Evolutionary conservation across 1,140 invertebrate species (phyloP), one percentile per base, ranked within the genome.

Genomic region (Drosophila neocordata): DNA sequence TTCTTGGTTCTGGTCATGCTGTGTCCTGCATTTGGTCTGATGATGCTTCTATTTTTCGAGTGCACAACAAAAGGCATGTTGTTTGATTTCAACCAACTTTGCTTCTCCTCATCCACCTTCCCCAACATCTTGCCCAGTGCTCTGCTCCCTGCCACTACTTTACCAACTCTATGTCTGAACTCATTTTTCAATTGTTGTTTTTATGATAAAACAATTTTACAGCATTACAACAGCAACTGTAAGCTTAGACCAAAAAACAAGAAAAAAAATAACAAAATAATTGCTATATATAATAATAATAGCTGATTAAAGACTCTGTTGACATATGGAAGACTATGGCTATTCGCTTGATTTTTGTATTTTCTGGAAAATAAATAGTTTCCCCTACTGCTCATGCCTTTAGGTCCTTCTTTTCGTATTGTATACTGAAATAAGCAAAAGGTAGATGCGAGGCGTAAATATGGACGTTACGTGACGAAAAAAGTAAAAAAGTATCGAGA

Each of bases 61-160:
- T 85, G 82, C 61, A 87, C 81, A 80, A 85, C 82, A 85, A 85
- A 87, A 87, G 82, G 67, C 82, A 85, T 87, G 82, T 85, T 85
- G 82, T 85, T 87, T 85, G 82, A 85, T 85, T 87, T 85, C 82
- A 63, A 66, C 48, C 44, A 34, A 69, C 59, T 52, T 59, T 27
- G 24, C 55, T 11, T 27, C 37, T 20, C 18, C 57, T 41, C 20
- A 4, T 31, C 27, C 27, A 31, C 27, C 2, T 31, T 34, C 27
- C 37, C 27, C 58, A 37, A 57, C 41, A 31, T 24, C 22, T 24
- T 24, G 2, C 22, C 22, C 22, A 4, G 27, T 4, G 27, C 27
- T 6, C 61, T 60, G 9, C 8, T 48, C 15, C 3, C 41, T 44
- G 7, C 13, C 18, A 2, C 41, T 8, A 11, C 8, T 9, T 18